These are phyloP conservation scores for Chloebia gouldiae DNA, from an alignment of 2,113 vertebrate genomes.

Conservation along the genomic window DNA sequence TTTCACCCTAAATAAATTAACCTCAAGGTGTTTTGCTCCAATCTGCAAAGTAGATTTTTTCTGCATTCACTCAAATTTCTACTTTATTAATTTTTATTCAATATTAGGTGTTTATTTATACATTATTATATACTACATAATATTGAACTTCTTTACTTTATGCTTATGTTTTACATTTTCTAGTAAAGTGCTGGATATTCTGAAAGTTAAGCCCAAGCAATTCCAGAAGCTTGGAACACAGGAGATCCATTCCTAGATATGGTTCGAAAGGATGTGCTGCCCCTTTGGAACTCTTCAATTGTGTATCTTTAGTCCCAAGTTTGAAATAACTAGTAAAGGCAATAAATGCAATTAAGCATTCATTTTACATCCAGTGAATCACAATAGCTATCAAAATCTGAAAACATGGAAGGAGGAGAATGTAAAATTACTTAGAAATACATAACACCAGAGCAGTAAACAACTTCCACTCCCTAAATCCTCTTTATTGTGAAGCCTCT, in stretches of 20 bases:
- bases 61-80: not conserved
- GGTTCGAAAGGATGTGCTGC: not conserved
- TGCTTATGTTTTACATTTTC: not conserved
- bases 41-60: not conserved
- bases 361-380: not conserved
- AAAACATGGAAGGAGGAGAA: not conserved
- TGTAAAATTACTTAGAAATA: not conserved
- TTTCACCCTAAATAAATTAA: not conserved
- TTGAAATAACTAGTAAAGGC: not conserved
- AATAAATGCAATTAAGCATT: not conserved
- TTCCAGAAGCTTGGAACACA: not conserved
- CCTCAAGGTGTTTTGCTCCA: not conserved
- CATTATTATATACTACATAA: not conserved
- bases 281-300: not conserved
- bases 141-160: not conserved
- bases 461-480: not conserved
- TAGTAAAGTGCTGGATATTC: not conserved
- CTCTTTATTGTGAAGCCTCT: not conserved
- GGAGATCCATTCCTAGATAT: not conserved
- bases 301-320: not conserved
- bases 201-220: not conserved
- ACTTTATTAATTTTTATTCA: not conserved
- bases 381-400: not conserved
- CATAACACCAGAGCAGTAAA: not conserved
- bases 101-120: not conserved